These are phyloP conservation scores for Toxonevra muliebris DNA, from an alignment of 2,888 invertebrate genomes.

Conservation along the genomic window DNA sequence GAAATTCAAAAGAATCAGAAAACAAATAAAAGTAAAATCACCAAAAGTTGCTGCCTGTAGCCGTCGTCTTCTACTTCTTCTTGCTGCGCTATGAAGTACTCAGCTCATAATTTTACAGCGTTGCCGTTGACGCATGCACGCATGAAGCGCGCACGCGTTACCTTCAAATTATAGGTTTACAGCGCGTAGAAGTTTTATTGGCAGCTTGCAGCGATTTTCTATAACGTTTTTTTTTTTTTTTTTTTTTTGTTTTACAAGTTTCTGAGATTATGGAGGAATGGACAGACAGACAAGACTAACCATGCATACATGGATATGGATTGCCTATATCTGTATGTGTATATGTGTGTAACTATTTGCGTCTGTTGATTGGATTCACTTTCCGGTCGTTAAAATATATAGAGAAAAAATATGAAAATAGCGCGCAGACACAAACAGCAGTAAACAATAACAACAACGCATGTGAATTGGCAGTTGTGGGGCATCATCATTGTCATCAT, in stretches of 20 bases:
- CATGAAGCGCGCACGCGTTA: slow-evolving; percentile 31
- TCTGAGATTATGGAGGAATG: neutral
- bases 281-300: neutral
- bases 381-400: slow-evolving; percentile 32
- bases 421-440: neutral
- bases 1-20: too few species aligned
- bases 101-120: too few species aligned
- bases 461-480: slow-evolving; percentile 32
- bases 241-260: neutral
- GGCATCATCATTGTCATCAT: slow-evolving; percentile 5
- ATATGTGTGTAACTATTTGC: slow-evolving; percentile 5
- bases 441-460: slow-evolving; percentile 16
- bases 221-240: neutral
- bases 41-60: too few species aligned
- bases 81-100: neutral
- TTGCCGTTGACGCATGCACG: slow-evolving; percentile 10
- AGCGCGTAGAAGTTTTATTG: slow-evolving; percentile 36
- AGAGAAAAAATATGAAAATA: slow-evolving; percentile 3
- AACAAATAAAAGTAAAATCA: too few species aligned
- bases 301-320: neutral
- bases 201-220: slow-evolving; percentile 37
- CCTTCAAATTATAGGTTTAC: slow-evolving; percentile 36
- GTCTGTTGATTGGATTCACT: slow-evolving; percentile 36
- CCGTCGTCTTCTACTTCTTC: too few species aligned
- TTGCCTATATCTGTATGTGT: neutral